Base-by-base conservation (phyloP, 2,888 invertebrate species). In the Gymnocheta viridis region DNA sequence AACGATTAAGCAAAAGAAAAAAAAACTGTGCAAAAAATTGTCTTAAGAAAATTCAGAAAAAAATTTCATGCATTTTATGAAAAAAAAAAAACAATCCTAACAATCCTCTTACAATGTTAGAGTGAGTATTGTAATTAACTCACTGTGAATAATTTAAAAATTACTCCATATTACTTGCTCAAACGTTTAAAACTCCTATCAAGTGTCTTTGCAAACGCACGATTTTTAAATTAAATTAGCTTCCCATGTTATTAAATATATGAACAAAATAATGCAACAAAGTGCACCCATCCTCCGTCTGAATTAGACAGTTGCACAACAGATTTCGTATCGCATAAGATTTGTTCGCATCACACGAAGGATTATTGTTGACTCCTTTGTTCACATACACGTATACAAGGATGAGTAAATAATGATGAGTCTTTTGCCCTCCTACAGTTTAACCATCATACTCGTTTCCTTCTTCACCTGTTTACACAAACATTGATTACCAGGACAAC, bases 191-290 rank as follows among this genome's bases (percentile, higher is more conserved):
- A 47, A 9, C 7, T 17, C 14, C 32, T 14, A 14, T 14, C 5
- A 10, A 14, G 24, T 51, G 54, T 35, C 41, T 35, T 19, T 32
- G 54, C n/a, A n/a, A 32, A 49, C 47, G 22, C 51, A 66, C 56
- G 62, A 41, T 72, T 24, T 47, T 38, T 67, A 72, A 72, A 84
- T 84, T 76, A 60, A 84, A 77, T 84, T 83, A 83, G 76, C 70
- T 77, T 62, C 60, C 67, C 70, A 32, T 58, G 49, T 72, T 62
- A 47, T 67, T 44, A 60, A 58, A 19, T 54, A 24, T 38, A 32
- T 32, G 10, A 10, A 58, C 1, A 60, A n/a, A 22, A 70, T 2
- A 49, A 19, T 3, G 10, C 44, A 76, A 38, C 10, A 51, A 27
- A 35, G 38, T 58, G 29, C 14, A 58, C 19, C 9, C 60, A 44